Evolutionary conservation across 2,113 vertebrate species (phyloP), one percentile per base, ranked within the genome.

Genomic region (Loxodonta africana): DNA sequence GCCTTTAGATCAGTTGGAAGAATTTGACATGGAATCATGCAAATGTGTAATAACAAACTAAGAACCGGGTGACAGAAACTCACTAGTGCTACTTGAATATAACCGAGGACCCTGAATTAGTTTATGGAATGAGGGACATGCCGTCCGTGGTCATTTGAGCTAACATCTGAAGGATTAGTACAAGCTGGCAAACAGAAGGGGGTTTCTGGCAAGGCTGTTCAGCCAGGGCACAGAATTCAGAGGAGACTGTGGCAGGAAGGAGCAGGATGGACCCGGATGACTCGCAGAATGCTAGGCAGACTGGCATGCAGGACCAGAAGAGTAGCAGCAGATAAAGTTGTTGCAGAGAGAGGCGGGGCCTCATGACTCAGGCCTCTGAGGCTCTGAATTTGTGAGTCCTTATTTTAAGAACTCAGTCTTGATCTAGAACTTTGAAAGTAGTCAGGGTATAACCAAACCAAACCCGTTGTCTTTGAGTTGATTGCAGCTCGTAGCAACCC

Each of bases 291-390:
- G 41, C n/a, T 37, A 46, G 37, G 12, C 74, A 63, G 46, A n/a
- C 88, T 46, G 28, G 46, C 62, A 2, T 48, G 18, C 10, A 62
- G 17, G 30, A 6, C 3, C 26, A n/a, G 41, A 51, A 15, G n/a
- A 28, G 28, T 23, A 37, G 28, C 57, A 28, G 33, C 48, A 88
- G 80, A 93, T 86, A 91, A 91, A 46, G 25, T n/a, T n/a, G n/a
- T 20, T 57, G 51, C 17, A 30, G 26, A 6, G 23, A 48, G 20
- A 26, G 8, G 33, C 4, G 0, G 28, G 33, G 44, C 20, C 26
- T 8, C 48, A 80, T 90, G 95, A 89, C 88, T 96, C 93, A 92
- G 91, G 81, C 21, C 33, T 53, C 51, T 65, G 62, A 60, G n/a
- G 53, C 21, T 91, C 33, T 21, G 17, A 71, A 63, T 41, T 41